phyloP scores from a whole-genome alignment of 2,888 invertebrate genomes.

The Chaitophorus viminalis region DNA sequence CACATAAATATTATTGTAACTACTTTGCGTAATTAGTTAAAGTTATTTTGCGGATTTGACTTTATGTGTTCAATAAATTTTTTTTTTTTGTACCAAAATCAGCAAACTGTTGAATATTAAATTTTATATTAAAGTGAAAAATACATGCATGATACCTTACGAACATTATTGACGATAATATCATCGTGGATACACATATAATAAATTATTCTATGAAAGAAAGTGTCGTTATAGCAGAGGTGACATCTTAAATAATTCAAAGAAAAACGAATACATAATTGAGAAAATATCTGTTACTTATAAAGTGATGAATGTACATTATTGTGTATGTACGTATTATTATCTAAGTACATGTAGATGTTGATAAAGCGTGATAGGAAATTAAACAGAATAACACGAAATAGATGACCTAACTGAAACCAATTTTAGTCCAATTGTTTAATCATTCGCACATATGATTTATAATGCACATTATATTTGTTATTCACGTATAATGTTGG shows the following conservation, averaged over 20 bases:
- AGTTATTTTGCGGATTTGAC: not conserved
- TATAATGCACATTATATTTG: too few relatives aligned
- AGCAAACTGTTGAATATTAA: slow-evolving; percentile 10
- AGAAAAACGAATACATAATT: not conserved
- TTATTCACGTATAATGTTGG: too few relatives aligned
- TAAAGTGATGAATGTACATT: too few relatives aligned
- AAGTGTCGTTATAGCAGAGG: not conserved
- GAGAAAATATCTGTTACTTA: not conserved
- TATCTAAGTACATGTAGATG: not conserved
- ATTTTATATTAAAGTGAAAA: not conserved
- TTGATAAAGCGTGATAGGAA: not conserved
- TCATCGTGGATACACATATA: not conserved
- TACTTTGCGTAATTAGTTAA: not conserved
- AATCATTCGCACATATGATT: too few relatives aligned
- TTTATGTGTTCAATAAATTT: not conserved
- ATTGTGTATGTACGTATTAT: too few relatives aligned
- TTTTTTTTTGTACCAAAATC: not conserved
- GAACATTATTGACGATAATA: slow-evolving; percentile 13
- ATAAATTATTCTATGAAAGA: too few relatives aligned
- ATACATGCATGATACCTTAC: not conserved
- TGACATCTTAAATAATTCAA: not conserved
- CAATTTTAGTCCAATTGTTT: too few relatives aligned
- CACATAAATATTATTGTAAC: not conserved
- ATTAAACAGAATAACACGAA: not conserved
- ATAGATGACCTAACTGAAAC: not conserved